Evolutionary conservation across 2,888 invertebrate species (phyloP).

Genomic region (Hetaerina titia): DNA sequence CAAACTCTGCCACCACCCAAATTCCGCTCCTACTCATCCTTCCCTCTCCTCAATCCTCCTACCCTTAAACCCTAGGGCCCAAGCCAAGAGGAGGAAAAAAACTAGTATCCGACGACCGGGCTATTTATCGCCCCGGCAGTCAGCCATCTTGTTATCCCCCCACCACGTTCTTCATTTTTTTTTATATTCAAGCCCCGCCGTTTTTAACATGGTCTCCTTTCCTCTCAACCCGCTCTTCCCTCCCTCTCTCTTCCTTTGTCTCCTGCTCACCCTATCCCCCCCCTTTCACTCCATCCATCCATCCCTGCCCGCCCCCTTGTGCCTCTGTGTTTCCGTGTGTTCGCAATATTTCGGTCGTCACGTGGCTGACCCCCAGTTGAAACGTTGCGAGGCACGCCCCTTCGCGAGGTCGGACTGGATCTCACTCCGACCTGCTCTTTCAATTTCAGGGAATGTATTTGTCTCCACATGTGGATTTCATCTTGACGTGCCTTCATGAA

Average conservation of each 20-base stretch:
- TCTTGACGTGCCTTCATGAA: no score
- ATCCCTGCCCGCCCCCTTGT: not conserved
- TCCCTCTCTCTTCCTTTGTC: not conserved
- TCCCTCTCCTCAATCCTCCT: not conserved
- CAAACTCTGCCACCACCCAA: not conserved
- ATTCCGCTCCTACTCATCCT: not conserved
- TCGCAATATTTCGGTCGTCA: not conserved
- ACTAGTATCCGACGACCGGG: not conserved
- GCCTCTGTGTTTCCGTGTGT: not conserved
- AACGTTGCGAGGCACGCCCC: no score
- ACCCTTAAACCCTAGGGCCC: not conserved
- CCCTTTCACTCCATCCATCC: not conserved
- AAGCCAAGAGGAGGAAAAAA: not conserved
- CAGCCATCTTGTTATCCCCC: not conserved
- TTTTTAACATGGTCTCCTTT: not conserved
- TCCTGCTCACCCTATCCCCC: not conserved
- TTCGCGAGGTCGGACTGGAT: no score
- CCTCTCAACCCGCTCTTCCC: not conserved
- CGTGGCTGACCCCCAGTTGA: not conserved
- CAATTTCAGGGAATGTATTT: no score
- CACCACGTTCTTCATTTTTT: not conserved
- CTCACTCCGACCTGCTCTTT: no score
- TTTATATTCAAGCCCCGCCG: not conserved
- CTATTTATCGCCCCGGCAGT: constrained; percentile 37
- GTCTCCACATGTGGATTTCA: no score